These are phyloP conservation scores for Cerastis leucographa DNA, from an alignment of 2,888 invertebrate species.

Conservation along the genomic window DNA sequence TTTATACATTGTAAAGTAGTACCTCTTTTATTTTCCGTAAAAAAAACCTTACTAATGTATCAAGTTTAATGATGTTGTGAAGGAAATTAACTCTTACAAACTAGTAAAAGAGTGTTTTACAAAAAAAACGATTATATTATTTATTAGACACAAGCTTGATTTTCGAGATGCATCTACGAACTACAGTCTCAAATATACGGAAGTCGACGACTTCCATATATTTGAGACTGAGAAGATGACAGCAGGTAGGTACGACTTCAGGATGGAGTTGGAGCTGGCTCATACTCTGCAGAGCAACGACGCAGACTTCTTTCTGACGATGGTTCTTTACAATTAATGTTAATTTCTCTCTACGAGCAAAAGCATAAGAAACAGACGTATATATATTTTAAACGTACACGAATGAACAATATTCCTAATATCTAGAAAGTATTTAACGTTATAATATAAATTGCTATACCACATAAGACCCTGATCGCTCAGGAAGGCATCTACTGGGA, in stretches of 20 bases:
- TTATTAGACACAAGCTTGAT: not conserved
- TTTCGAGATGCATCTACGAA: not conserved
- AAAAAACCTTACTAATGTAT: too few species aligned
- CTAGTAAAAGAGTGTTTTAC: too few species aligned
- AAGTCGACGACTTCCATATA: too few species aligned
- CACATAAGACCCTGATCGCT: conserved; percentile 16
- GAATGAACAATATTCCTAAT: not conserved
- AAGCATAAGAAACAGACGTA: too few species aligned
- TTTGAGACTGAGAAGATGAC: too few species aligned
- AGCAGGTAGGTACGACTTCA: too few species aligned
- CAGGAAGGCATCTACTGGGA: conserved; percentile 21
- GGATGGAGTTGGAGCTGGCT: not conserved
- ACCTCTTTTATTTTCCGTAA: too few species aligned
- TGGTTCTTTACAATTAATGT: not conserved
- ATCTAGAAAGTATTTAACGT: not conserved
- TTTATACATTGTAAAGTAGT: too few species aligned
- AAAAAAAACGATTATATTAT: too few species aligned
- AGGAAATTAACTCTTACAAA: too few species aligned
- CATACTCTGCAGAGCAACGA: not conserved
- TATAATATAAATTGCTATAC: conserved; percentile 6
- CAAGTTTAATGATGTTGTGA: too few species aligned
- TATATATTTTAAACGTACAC: not conserved
- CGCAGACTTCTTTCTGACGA: not conserved
- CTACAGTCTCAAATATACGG: not conserved
- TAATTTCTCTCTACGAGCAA: too few species aligned